A percentile compares a stretch with the other conserved stretches of the same genome.
Conservation (phyloP, 2,888 invertebrate species). For the Leptopilina syphax region DNA sequence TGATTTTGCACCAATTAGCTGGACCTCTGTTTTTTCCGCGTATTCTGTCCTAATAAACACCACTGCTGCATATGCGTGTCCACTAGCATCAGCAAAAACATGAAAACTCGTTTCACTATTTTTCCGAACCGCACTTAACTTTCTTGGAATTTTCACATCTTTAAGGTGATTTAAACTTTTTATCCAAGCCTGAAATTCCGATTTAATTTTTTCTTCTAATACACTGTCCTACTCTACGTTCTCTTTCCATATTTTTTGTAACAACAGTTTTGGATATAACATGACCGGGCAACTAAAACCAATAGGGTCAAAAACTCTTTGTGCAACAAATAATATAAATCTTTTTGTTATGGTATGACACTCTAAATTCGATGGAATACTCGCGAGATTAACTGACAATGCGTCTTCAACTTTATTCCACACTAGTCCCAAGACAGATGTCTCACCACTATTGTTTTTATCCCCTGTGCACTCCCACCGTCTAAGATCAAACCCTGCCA, state of each 20-base stretch:
- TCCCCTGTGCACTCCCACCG: conserved; percentile 56
- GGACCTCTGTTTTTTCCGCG: conserved; percentile 50
- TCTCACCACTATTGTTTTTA: conserved; percentile 37
- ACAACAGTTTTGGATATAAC: conserved; percentile 47
- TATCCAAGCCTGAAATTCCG: conserved; percentile 51
- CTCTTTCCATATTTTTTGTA: conserved; percentile 46
- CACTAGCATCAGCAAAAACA: conserved; percentile 60
- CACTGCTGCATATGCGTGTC: conserved; percentile 58
- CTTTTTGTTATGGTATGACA: conserved; percentile 48
- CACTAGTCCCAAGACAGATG: conserved; percentile 46
- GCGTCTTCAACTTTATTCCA: conserved; percentile 40
- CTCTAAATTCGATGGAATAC: conserved; percentile 10
- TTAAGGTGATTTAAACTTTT: conserved; percentile 49
- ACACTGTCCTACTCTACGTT: conserved; percentile 44
- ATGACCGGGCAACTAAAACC: conserved; percentile 48
- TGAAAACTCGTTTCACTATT: conserved; percentile 52
- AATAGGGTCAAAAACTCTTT: conserved; percentile 51
- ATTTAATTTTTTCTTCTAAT: conserved; percentile 31
- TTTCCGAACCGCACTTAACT: conserved; percentile 40
- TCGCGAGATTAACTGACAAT: conserved; percentile 39
- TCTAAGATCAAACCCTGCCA: conserved; percentile 53
- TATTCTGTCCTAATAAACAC: conserved; percentile 56
- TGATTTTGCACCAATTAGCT: conserved; percentile 59
- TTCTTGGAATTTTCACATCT: conserved; percentile 47
- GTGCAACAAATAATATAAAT: conserved; percentile 47